Evolutionary conservation across 2,113 vertebrate species (phyloP).

Genomic region (Leucoraja erinaceus): DNA sequence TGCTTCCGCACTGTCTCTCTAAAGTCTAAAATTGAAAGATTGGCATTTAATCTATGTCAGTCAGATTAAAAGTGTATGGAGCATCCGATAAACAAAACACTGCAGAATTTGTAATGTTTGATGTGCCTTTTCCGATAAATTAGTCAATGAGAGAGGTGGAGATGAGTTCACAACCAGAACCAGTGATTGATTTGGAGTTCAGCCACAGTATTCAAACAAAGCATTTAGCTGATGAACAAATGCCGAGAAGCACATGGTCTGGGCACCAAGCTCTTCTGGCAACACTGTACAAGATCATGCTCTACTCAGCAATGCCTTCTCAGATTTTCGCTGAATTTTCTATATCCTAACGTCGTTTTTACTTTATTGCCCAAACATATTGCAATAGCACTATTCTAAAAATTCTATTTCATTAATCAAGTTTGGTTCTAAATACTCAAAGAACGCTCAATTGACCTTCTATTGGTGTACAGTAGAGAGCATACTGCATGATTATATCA

Average conservation of each 20-base stretch:
- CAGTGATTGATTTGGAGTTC: neutral
- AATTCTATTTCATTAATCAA: neutral
- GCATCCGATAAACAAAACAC: neutral
- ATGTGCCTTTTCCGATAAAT: neutral
- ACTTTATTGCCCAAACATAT: neutral
- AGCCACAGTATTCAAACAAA: neutral
- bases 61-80: neutral
- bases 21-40: no score
- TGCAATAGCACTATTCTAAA: neutral
- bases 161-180: neutral
- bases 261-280: neutral
- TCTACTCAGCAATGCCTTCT: neutral
- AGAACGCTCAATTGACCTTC: no score
- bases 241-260: neutral
- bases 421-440: neutral
- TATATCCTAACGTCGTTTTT: neutral
- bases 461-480: no score
- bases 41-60: neutral
- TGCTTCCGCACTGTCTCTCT: no score
- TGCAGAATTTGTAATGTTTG: neutral
- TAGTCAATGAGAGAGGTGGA: neutral
- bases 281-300: neutral
- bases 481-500: no score
- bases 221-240: neutral
- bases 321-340: neutral